Evolutionary conservation across 2,797 vertebrate genomes (phyloP).

Genomic region (Malurus leucopterus): DNA sequence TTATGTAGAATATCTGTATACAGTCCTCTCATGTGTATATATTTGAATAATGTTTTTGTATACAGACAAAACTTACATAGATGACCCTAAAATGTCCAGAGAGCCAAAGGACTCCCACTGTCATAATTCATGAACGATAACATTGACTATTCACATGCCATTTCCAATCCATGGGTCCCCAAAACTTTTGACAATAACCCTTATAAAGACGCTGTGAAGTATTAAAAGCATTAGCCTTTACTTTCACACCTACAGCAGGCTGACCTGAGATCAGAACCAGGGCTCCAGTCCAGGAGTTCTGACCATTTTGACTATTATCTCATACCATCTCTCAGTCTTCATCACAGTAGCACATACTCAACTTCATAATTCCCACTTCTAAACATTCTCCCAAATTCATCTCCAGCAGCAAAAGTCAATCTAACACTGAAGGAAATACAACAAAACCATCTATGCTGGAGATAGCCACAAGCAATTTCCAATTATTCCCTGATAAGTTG

Average conservation of each 20-base stretch:
- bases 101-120: background rate
- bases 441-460: background rate
- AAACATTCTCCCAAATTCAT: background rate
- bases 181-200: background rate
- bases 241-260: background rate
- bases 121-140: background rate
- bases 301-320: background rate
- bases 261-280: background rate
- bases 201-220: background rate
- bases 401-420: background rate
- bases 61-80: background rate
- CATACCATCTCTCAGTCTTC: background rate
- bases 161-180: background rate
- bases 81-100: background rate
- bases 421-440: background rate
- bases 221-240: background rate
- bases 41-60: background rate
- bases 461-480: constrained; percentile 23
- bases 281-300: background rate
- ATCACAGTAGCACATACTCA: background rate
- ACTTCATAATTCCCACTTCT: background rate
- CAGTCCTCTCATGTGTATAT: rapidly evolving
- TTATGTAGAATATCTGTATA: background rate
- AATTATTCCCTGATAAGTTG: background rate
- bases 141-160: background rate